Base-by-base conservation (phyloP, 2,888 invertebrate species). In the Saturnia pavonia region DNA sequence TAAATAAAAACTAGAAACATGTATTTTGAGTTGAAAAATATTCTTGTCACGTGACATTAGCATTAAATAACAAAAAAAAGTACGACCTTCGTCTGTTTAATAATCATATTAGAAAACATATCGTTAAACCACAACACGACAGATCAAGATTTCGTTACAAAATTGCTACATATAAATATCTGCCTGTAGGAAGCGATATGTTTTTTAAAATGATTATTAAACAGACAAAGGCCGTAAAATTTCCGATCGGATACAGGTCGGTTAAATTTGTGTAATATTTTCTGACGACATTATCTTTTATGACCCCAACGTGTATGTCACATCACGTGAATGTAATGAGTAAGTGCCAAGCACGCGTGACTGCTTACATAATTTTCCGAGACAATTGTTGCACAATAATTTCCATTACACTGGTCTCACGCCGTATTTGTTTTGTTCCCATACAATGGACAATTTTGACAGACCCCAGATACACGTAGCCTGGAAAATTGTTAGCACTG, bases 321-420 rank as follows among this genome's bases (percentile, higher is more conserved):
- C 40, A 65, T 65, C 65, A 65, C 9, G 65, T 40, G 65, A 65
- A 65, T 65, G 40, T 65, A 65, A 65, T 65, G 25, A 65, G 65
- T 40, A 25, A 40, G 57, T 12, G 27, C 27, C 14, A 40, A 40
- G 11, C 40, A 65, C n/a, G 65, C 65, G 65, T 65, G 65, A 40
- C 65, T 65, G 40, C 40, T 40, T 25, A 9, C n/a, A 65, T 65
- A 65, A 65, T 65, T 65, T 40, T 65, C 65, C 65, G 14, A 65
- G n/a, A 65, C 40, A 65, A 65, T 65, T 65, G 34, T 40, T 65
- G 65, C 40, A 40, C n/a, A 65, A 65, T 40, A 65, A 40, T 65
- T 65, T 40, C 65, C 65, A 40, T 40, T n/a, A 65, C 40, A n/a
- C 19, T 65, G 65, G n/a, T n/a, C 40, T 19, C 11, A 65, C n/a